A percentile compares a stretch with the other conserved stretches of the same genome.
Evolutionary conservation across 2,797 vertebrate genomes (phyloP).

Genomic region (Jordanella pulchra): DNA sequence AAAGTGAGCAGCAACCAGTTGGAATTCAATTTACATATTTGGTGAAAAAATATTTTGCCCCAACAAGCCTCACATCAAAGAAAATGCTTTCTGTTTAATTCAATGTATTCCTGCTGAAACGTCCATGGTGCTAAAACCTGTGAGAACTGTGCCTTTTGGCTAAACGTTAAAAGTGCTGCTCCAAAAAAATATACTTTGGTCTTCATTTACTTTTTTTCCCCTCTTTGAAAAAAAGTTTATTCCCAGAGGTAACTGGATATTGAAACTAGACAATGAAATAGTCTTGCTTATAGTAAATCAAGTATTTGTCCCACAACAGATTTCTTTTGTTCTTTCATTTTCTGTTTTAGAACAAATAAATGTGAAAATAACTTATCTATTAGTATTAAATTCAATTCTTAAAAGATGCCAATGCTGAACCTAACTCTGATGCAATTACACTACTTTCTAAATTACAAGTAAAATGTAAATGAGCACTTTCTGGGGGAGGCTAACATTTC

Average conservation of each 20-base stretch:
- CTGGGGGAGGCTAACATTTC: neutral
- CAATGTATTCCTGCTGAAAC: slow-evolving; percentile 49
- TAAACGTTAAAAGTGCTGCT: slow-evolving; percentile 34
- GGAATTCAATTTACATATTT: slow-evolving; percentile 55
- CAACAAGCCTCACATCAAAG: slow-evolving; percentile 71
- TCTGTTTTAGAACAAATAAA: too few species aligned
- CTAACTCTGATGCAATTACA: too few species aligned
- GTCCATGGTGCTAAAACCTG: slow-evolving; percentile 67
- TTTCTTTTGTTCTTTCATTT: too few species aligned
- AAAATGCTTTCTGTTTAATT: slow-evolving; percentile 51
- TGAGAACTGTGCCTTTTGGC: slow-evolving; percentile 56
- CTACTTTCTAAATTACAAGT: neutral
- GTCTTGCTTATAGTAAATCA: slow-evolving; percentile 10
- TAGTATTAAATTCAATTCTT: too few species aligned
- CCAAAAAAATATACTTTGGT: slow-evolving; percentile 47
- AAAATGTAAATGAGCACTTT: neutral
- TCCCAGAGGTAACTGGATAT: slow-evolving; percentile 46
- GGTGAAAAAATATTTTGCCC: slow-evolving; percentile 60
- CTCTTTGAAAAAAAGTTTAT: slow-evolving; percentile 18
- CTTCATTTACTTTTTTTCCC: slow-evolving; percentile 38
- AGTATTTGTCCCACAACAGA: slow-evolving; percentile 50
- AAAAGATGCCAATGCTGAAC: neutral
- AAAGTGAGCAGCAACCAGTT: slow-evolving; percentile 49
- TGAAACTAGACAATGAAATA: too few species aligned
- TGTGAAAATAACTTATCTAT: too few species aligned